Evolutionary conservation across 2,113 vertebrate species (phyloP), one percentile per base, ranked within the genome.

Genomic region (Crotophaga sulcirostris): DNA sequence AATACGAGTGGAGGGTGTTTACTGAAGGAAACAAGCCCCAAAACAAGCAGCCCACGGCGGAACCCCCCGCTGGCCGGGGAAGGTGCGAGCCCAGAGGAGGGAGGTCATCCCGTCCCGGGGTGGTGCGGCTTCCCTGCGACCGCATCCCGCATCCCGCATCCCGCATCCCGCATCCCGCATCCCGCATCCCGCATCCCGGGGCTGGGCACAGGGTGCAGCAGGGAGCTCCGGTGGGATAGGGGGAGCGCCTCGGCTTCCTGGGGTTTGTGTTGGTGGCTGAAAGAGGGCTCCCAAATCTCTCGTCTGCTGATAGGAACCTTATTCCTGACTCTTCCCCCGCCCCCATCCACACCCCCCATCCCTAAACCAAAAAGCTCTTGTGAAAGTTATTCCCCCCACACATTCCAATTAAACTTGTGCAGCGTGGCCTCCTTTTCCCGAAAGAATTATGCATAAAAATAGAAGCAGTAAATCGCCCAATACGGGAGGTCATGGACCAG

Each of bases 261-360:
- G 21, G 6, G 17, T 16, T 0, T 3, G 8, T 7, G 68, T 9
- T 8, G 1, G 33, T 1, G 18, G 12, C 45, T 40, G 25, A 40
- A 59, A 28, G n/a, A 28, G 42, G 14, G 34, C 28, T 68, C 31
- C 49, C 56, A 18, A 28, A 52, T 8, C 52, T 31, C 20, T 25
- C 23, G 23, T 20, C 31, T 33, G 20, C 42, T 8, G 20, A 2
- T n/a, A 14, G 12, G 2, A 49, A 5, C 8, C 24, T 23, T 23
- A 7, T 10, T 45, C 24, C 31, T 7, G 20, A 33, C n/a, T 49
- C 51, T 21, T 7, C 24, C 33, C 38, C 5, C 5, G 8, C 1
- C 29, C 11, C 13, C 20, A 8, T 20, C 18, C 17, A 5, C 34
- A 21, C 19, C n/a, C 4, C 2, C 2, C 8, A 31, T 28, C 0